Base-by-base conservation (phyloP, 2,888 invertebrate species). In the Leuctra nigra region DNA sequence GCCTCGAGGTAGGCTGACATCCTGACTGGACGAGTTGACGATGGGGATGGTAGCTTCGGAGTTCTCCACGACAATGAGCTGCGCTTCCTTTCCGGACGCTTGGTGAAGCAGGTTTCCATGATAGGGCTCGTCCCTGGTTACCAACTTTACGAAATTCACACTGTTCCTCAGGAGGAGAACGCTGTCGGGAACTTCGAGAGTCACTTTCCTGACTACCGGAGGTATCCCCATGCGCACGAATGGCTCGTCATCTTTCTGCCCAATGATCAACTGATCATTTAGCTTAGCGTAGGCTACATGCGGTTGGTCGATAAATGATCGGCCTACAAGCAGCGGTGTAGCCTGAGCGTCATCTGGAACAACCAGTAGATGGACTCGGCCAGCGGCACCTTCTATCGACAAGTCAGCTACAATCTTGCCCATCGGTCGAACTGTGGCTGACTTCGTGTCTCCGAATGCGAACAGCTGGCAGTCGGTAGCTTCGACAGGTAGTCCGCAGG, bases 341-440 rank as follows among this genome's bases (percentile, higher is more conserved):
- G 24, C 11, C 47, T 47, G 47, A 2, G 47, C 47, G 29, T 47
- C 29, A 16, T 47, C 47, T 13, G 47, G 47, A 11, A 47, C 47
- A 6, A 47, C 47, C 47, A 23, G 29, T 16, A 47, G 24, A 3
- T 24, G 16, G 16, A 47, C 7, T 13, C 4, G 6, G 13, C 25
- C 25, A 16, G 24, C 47, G 2, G 14, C 16, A 16, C 47, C 47
- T 9, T 47, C 47, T 9, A 47, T 25, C n/a, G 25, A 24, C 16
- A 47, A 29, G 16, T 25, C 25, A 6, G 24, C 47, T 14, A 29
- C 16, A 18, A 47, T 24, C 6, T 24, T 23, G 3, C 47, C 47
- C 13, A 47, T 47, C 3, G 47, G n/a, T 16, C 29, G 24, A n/a
- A 47, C 25, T 6, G 25, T 29, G 3, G 47, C 25, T n/a, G 47